These are phyloP conservation scores for Orchestes rusci DNA, from an alignment of 2,888 invertebrate genomes.

Conservation along the genomic window DNA sequence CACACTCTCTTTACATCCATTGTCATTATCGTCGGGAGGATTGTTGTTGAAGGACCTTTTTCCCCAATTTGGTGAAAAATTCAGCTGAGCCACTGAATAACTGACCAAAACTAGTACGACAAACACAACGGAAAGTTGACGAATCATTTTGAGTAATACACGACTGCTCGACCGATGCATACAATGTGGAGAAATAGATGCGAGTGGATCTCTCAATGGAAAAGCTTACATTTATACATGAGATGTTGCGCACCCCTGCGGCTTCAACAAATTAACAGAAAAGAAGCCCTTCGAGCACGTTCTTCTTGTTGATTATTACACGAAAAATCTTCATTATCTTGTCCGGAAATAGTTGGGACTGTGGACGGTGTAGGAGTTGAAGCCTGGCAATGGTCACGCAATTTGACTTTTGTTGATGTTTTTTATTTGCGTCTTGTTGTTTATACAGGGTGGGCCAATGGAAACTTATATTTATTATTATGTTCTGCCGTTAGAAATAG, in stretches of 20 bases:
- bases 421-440: no score
- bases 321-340: no score
- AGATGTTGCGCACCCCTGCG: constrained; percentile 17
- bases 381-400: constrained; percentile 1
- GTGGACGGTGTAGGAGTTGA: constrained; percentile 6
- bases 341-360: no score
- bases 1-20: constrained; percentile 48
- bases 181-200: no score
- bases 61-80: constrained; percentile 43
- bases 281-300: constrained; percentile 15
- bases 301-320: no score
- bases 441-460: no score
- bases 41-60: constrained; percentile 31
- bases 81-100: constrained; percentile 38
- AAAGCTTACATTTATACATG: constrained; percentile 16
- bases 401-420: no score
- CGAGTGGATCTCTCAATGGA: constrained; percentile 11
- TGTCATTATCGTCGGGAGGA: constrained; percentile 31
- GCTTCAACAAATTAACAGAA: constrained; percentile 13
- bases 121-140: constrained; percentile 11
- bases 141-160: constrained; percentile 15
- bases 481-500: no score
- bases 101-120: constrained; percentile 14
- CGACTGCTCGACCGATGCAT: constrained; percentile 1
- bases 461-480: no score